Evolutionary conservation across 2,888 invertebrate species (phyloP).

Genomic region (Ornithoptera priamus): DNA sequence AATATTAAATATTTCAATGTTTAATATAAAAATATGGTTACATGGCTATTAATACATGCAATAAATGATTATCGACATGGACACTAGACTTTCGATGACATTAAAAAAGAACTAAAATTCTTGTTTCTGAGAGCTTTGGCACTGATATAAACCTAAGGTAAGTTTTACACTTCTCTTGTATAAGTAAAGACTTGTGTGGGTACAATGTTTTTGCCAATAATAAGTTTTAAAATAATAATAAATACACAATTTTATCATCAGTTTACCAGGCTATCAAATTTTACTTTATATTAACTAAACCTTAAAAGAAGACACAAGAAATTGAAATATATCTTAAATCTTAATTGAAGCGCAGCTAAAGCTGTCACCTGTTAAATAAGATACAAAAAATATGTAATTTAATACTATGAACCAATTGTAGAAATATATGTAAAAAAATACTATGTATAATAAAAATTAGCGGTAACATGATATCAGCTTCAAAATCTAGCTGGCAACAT

Average conservation of each 20-base stretch:
- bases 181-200: too few species aligned
- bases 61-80: constrained; percentile 26
- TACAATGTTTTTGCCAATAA: background rate
- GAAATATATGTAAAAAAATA: background rate
- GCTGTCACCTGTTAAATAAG: background rate
- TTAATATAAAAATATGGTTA: constrained; percentile 42
- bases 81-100: constrained; percentile 28
- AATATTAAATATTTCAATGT: constrained; percentile 30
- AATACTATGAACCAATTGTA: constrained; percentile 1
- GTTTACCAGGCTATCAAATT: background rate
- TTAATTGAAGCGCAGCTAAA: background rate
- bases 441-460: background rate
- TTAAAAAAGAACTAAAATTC: constrained; percentile 29
- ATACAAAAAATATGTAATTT: background rate
- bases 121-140: constrained; percentile 57
- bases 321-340: background rate
- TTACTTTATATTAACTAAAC: too few species aligned
- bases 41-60: constrained; percentile 33
- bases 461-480: too few species aligned
- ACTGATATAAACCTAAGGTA: constrained; percentile 50
- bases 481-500: background rate
- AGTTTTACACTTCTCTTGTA: too few species aligned
- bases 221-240: constrained; percentile 30
- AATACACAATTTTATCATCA: constrained; percentile 41
- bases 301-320: background rate